phyloP scores from a whole-genome alignment of 2,113 vertebrate species.

The Nerophis lumbriciformis region DNA sequence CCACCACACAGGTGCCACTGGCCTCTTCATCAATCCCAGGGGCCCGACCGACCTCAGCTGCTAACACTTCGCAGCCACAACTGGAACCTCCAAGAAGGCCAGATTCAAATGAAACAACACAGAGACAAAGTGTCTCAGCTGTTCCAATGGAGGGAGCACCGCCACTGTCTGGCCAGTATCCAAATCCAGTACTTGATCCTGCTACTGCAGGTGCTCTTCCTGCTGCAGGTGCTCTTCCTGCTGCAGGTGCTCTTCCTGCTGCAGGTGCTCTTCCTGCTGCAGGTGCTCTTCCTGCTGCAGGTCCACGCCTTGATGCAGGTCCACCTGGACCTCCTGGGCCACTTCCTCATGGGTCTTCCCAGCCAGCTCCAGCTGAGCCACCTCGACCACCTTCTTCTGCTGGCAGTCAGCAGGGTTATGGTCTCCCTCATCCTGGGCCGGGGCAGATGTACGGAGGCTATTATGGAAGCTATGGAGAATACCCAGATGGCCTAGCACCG shows the following conservation, averaged over 20 bases:
- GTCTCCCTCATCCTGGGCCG: slow-evolving; percentile 46
- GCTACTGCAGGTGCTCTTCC: slow-evolving; percentile 33
- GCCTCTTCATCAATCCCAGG: neutral
- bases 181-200: slow-evolving; percentile 29
- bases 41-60: slow-evolving; percentile 36
- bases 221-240: no score
- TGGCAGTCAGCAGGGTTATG: slow-evolving; percentile 73
- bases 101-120: slow-evolving; percentile 29
- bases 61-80: slow-evolving; percentile 33
- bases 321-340: slow-evolving; percentile 48
- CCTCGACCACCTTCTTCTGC: slow-evolving; percentile 71
- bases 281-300: slow-evolving; percentile 25
- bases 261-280: slow-evolving; percentile 26
- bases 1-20: slow-evolving; percentile 31
- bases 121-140: slow-evolving; percentile 39
- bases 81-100: slow-evolving; percentile 37
- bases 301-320: slow-evolving; percentile 32
- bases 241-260: slow-evolving; percentile 26
- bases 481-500: slow-evolving; percentile 63
- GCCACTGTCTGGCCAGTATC: slow-evolving; percentile 40
- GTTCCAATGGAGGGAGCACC: slow-evolving; percentile 34
- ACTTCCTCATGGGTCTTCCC: slow-evolving; percentile 32
- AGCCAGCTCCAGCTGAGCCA: slow-evolving; percentile 62
- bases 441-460: slow-evolving; percentile 63
- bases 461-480: slow-evolving; percentile 75